phyloP scores from a whole-genome alignment of 1,140 invertebrate species.

The Teleopsis dalmanni region DNA sequence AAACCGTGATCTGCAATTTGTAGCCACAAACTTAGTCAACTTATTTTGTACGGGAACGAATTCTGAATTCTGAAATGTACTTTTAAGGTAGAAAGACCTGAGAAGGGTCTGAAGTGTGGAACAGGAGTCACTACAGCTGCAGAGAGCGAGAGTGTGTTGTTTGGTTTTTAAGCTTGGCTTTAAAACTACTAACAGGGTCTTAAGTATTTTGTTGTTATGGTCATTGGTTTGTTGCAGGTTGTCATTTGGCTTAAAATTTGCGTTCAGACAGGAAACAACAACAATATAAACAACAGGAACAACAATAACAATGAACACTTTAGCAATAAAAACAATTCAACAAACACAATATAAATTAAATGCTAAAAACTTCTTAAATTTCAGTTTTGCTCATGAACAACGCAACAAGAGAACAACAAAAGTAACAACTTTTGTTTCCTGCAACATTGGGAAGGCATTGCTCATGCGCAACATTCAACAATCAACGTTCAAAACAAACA shows the following conservation, averaged over 20 bases:
- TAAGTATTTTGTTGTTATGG: no score
- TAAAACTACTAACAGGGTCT: no score
- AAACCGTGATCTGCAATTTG: conserved; percentile 44
- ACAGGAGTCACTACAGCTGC: neutral
- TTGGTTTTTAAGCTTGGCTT: no score
- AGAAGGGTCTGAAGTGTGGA: neutral
- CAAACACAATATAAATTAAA: conserved; percentile 16
- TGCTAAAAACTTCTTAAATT: conserved; percentile 14
- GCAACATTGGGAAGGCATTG: neutral
- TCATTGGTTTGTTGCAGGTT: no score
- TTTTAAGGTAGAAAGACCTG: neutral
- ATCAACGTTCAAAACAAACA: neutral
- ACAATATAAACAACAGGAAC: neutral
- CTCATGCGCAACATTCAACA: conserved; percentile 3
- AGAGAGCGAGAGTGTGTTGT: no score
- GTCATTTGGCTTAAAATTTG: no score
- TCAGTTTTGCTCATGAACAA: conserved; percentile 9
- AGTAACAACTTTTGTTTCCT: neutral
- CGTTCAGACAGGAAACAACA: neutral
- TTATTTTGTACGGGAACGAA: no score
- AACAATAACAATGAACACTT: neutral
- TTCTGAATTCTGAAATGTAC: neutral
- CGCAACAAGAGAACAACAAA: neutral
- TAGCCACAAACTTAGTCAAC: conserved; percentile 12
- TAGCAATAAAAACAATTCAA: conserved; percentile 10